phyloP scores from a whole-genome alignment of 2,797 vertebrate genomes.

The Gambelia wislizenii region DNA sequence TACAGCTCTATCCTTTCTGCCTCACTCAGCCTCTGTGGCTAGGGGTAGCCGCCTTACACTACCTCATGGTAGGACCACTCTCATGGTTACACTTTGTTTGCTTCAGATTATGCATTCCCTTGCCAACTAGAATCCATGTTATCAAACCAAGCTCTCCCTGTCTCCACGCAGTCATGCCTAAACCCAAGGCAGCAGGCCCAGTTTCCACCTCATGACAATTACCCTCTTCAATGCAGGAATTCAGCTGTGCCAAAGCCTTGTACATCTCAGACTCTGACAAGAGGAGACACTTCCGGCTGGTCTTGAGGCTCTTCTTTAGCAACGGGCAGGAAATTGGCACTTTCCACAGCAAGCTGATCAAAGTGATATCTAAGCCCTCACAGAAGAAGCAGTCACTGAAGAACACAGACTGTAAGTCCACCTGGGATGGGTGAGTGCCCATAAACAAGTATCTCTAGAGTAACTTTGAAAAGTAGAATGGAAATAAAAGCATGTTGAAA shows the following conservation, averaged over 20 bases:
- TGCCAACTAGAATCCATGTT: not conserved
- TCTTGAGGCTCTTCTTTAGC: constrained; percentile 88
- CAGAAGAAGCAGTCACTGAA: constrained; percentile 98
- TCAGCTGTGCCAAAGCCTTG: constrained; percentile 92
- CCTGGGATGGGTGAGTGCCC: not conserved
- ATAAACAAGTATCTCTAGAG: no score
- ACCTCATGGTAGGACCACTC: not conserved
- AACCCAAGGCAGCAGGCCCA: not conserved
- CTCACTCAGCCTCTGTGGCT: no score
- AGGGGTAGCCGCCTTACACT: not conserved
- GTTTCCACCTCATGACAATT: not conserved
- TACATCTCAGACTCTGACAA: constrained; percentile 96
- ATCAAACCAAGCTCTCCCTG: not conserved
- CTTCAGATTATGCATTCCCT: not conserved
- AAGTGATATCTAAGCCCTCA: constrained; percentile 96
- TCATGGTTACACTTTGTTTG: not conserved
- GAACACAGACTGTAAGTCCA: constrained; percentile 90
- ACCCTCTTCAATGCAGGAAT: constrained; percentile 79
- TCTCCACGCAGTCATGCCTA: not conserved
- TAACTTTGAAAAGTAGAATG: not conserved
- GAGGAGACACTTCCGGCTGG: constrained; percentile 93
- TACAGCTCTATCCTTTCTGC: no score
- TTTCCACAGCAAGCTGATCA: constrained; percentile 94
- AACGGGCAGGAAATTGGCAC: constrained; percentile 91
- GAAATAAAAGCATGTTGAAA: not conserved